These are phyloP conservation scores for Drosophila recens DNA, from an alignment of 2,888 invertebrate species.

Conservation along the genomic window DNA sequence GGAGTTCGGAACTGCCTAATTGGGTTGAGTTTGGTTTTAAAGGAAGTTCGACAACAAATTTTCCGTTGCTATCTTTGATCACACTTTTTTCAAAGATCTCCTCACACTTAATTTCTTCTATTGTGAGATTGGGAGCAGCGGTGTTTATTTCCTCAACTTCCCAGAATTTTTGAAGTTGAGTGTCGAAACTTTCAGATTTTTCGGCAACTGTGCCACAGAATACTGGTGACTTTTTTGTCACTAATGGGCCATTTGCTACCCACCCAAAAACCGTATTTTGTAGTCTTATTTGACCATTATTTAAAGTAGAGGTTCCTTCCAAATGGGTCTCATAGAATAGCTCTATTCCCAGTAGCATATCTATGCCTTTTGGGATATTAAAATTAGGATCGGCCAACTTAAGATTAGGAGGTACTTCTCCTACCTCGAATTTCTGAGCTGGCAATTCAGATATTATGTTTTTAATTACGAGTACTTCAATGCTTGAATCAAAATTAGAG, in stretches of 20 bases:
- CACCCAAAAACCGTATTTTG: constrained; percentile 1
- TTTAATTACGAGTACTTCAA: too few species aligned
- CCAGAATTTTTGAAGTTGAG: neutral
- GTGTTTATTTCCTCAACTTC: neutral
- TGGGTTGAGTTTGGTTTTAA: neutral
- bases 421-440: too few species aligned
- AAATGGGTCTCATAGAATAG: neutral
- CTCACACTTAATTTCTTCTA: too few species aligned
- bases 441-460: too few species aligned
- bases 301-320: neutral
- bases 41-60: neutral
- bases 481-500: too few species aligned
- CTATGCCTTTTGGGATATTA: neutral
- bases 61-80: neutral
- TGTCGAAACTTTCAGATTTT: neutral
- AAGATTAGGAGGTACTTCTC: too few species aligned
- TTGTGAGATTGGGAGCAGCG: neutral
- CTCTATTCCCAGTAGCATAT: neutral
- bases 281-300: neutral
- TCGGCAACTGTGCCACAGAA: neutral
- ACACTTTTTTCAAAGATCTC: too few species aligned
- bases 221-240: neutral
- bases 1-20: neutral
- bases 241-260: neutral
- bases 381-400: too few species aligned